Conservation (phyloP, 2,797 vertebrate genomes). For the Lepus townsendii region DNA sequence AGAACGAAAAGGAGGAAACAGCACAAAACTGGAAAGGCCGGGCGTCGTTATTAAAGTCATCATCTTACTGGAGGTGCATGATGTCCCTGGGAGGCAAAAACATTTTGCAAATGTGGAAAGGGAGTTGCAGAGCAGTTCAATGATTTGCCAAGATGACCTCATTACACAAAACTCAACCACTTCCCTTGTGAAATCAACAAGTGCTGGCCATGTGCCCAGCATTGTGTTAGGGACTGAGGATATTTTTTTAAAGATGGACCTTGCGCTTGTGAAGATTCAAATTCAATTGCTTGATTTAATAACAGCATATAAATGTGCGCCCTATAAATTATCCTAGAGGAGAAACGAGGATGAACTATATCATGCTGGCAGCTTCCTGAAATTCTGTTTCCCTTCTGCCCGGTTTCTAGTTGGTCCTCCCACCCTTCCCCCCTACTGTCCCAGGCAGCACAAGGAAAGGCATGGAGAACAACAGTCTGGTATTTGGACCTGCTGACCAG, state of each 20-base stretch:
- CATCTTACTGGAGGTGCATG: constrained; percentile 67
- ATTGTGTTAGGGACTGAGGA: constrained; percentile 66
- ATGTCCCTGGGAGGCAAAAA: constrained; percentile 49
- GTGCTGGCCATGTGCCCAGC: constrained; percentile 66
- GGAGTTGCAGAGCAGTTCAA: constrained; percentile 25
- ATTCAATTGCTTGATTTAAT: constrained; percentile 63
- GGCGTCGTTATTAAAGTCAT: constrained; percentile 57
- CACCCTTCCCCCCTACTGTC: neutral
- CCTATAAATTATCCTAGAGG: constrained; percentile 57
- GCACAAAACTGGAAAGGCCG: constrained; percentile 33
- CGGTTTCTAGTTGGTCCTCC: neutral
- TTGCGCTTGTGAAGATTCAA: constrained; percentile 64
- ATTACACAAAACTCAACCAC: constrained; percentile 73
- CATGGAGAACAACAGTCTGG: constrained; percentile 43
- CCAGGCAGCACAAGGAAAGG: constrained; percentile 38
- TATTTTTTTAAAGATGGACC: constrained; percentile 36
- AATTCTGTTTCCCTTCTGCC: constrained; percentile 60
- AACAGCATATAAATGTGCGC: constrained; percentile 30
- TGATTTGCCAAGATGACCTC: constrained; percentile 71
- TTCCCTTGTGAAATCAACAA: constrained; percentile 75
- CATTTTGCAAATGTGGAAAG: constrained; percentile 59
- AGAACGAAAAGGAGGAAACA: constrained; percentile 40
- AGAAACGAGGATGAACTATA: constrained; percentile 36
- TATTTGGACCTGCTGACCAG: constrained; percentile 55
- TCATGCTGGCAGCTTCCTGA: constrained; percentile 64